Evolutionary conservation across 1,140 invertebrate genomes (phyloP), one percentile per base, ranked within the genome.

Genomic region (Aphaenogaster rudis): DNA sequence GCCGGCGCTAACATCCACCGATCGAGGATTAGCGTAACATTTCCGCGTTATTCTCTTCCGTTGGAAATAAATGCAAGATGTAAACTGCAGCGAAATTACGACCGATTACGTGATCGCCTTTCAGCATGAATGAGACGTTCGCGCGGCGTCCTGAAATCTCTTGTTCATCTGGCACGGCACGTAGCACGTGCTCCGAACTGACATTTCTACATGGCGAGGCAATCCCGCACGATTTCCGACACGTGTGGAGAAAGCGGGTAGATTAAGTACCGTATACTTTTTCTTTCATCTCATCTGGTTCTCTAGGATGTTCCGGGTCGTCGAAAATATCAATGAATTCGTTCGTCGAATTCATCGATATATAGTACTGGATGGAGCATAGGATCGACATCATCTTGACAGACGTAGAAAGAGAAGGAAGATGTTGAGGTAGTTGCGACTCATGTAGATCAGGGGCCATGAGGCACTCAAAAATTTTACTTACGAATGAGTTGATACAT

Each of bases 61-160:
- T 82, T 28, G 57, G 67, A 11, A 39, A 48, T 59, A 48, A 82
- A 72, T 50, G 48, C 45, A 7, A 42, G 6, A 67, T 21, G 79
- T 52, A 54, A 69, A 69, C 66, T 15, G 21, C 79, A 33, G 50
- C 67, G 52, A 74, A 71, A 48, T 48, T 74, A 48, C 54, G 67
- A 6, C 5, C 15, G 67, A 74, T 82, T 82, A 59, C 79, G 52
- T 9, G 79, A 82, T 57, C 42, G 42, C 9, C 80, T 82, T 72
- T 61, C 42, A 69, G 21, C 52, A 82, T 82, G 80, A 82, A 82
- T 74, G 80, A 74, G 67, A 74, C 5, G 64, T 36, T 69, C 36
- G 15, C 39, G 42, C n/a, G 33, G 28, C 63, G 13, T 74, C 21
- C 17, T 61, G 69, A 76, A 63, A 74, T 72, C 67, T 48, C 28